A percentile compares a stretch with the other conserved stretches of the same genome.
Conservation (phyloP, 2,113 vertebrate species). For the Anas platyrhynchos region DNA sequence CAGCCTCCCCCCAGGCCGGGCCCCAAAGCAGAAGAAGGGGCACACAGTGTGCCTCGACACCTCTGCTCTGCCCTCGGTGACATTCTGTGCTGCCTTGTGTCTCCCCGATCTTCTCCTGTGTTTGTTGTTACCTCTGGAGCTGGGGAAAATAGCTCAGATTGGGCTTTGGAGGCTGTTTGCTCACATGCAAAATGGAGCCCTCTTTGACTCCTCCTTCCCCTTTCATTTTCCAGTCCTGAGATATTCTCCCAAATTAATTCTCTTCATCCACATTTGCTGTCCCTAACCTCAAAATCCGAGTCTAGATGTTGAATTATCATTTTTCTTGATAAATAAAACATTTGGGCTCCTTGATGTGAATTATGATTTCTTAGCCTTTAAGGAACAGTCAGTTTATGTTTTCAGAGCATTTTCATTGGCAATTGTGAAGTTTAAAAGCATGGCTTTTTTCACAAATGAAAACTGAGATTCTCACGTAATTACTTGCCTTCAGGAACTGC, state of each 20-base stretch:
- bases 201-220: neutral
- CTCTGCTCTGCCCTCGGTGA: neutral
- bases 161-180: neutral
- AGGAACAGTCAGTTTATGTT: neutral
- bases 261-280: neutral
- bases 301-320: neutral
- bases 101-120: neutral
- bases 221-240: neutral
- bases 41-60: rapidly evolving
- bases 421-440: neutral
- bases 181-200: neutral
- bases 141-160: neutral
- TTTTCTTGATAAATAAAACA: constrained; percentile 5
- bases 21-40: neutral
- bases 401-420: neutral
- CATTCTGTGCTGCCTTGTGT: rapidly evolving
- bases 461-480: neutral
- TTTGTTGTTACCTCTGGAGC: neutral
- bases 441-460: neutral
- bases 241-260: neutral
- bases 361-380: constrained; percentile 1
- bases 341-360: neutral
- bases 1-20: neutral
- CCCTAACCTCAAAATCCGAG: neutral
- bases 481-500: neutral